Base-by-base conservation (phyloP, 2,113 vertebrate species). In the Conger conger region DNA sequence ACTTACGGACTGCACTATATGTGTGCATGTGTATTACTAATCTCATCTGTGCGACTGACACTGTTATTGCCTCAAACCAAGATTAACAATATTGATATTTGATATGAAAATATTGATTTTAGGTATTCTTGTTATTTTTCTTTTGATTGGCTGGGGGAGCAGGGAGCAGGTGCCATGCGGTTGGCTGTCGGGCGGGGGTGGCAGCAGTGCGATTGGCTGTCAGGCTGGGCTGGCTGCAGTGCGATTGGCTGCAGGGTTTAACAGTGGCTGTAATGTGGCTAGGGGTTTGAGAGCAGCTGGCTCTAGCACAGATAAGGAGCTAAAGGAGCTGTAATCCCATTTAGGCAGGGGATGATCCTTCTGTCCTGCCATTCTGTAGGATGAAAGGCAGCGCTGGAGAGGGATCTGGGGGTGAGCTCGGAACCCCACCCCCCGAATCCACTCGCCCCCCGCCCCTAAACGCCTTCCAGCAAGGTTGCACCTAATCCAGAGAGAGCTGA, bases 301-400 rank as follows among this genome's bases (percentile, higher is more conserved):
- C 96, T 97, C 99, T 97, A 99, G 97, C 96, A 95, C 96, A 96
- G 97, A 98, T 99, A 98, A 99, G 97, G 97, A 95, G 96, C 96
- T 96, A 96, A 99, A 98, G 97, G 96, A 97, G 97, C 97, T 98
- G 97, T 99, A 99, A 99, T 99, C 98, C 98, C 97, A 98, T 98
- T 99, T 98, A 98, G 97, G 97, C 96, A 95, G 95, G 96, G 96
- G 97, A 97, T 98, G 98, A 99, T 98, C 97, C 97, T 96, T 94
- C 97, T 96, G 96, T 97, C 96, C 96, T 97, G 95, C 96, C 96
- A 95, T 94, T 96, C 96, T 94, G 92, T 91, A 93, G 95, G 95
- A 96, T 96, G 96, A 96, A 96, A 96, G 94, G 92, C 95, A 96
- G 94, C 94, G 96, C 94, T 92, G 93, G 94, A 94, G 94, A 95